These are phyloP conservation scores for Drosophila guanche DNA, from an alignment of 1,140 invertebrate genomes.

Conservation along the genomic window DNA sequence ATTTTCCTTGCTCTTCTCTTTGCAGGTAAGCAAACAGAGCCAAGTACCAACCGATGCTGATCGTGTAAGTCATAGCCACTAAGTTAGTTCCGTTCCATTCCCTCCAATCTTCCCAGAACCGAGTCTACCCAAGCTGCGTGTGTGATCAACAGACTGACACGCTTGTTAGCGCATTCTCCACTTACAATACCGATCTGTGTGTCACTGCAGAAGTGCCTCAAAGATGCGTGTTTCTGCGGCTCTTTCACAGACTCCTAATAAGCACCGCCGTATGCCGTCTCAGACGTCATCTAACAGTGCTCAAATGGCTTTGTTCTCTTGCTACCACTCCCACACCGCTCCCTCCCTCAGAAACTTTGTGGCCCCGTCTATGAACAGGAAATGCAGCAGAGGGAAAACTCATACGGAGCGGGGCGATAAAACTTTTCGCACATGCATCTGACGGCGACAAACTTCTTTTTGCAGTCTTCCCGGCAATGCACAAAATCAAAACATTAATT, in stretches of 20 bases:
- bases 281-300: slow-evolving; percentile 46
- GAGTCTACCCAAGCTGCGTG: slow-evolving; percentile 12
- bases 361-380: slow-evolving; percentile 65
- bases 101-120: background rate
- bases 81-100: background rate
- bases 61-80: background rate
- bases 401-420: slow-evolving; percentile 52
- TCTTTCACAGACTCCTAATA: slow-evolving; percentile 50
- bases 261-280: slow-evolving; percentile 45
- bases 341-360: slow-evolving; percentile 35
- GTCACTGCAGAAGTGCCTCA: slow-evolving; percentile 49
- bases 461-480: slow-evolving; percentile 51
- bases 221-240: slow-evolving; percentile 65
- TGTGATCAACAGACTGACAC: slow-evolving; percentile 66
- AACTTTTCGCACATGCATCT: slow-evolving; percentile 69
- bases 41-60: background rate
- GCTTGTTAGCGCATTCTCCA: slow-evolving; percentile 47
- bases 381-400: slow-evolving; percentile 49
- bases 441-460: slow-evolving; percentile 63
- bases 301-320: slow-evolving; percentile 45
- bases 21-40: slow-evolving; percentile 20
- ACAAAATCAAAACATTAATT: slow-evolving; percentile 81
- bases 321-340: background rate
- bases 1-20: slow-evolving; percentile 5
- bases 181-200: slow-evolving; percentile 13